These are phyloP conservation scores for Lampropteryx suffumata DNA, from an alignment of 2,888 invertebrate genomes.

Conservation along the genomic window DNA sequence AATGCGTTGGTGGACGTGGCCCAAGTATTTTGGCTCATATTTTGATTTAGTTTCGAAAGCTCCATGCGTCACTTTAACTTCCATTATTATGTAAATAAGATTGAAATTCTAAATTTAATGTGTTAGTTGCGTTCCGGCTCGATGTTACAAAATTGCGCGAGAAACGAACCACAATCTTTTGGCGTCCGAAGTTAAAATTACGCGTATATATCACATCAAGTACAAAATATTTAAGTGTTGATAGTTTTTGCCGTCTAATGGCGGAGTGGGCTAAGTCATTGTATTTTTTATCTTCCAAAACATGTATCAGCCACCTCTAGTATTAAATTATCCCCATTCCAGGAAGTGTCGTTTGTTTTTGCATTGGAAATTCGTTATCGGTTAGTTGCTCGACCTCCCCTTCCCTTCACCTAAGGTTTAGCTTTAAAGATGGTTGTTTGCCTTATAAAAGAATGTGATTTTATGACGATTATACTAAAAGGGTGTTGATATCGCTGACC, in stretches of 20 bases:
- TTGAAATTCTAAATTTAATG: conserved; percentile 53
- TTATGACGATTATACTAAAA: conserved; percentile 79
- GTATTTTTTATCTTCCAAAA: conserved; percentile 49
- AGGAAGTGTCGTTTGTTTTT: conserved; percentile 39
- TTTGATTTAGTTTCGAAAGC: conserved; percentile 45
- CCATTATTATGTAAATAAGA: conserved; percentile 63
- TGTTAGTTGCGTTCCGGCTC: conserved; percentile 33
- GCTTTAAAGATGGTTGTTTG: conserved; percentile 83
- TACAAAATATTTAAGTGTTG: conserved; percentile 71
- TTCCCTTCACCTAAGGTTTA: conserved; percentile 72
- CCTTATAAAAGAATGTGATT: conserved; percentile 82
- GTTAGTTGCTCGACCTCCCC: conserved; percentile 53
- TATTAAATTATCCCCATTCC: conserved; percentile 66
- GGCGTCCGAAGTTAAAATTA: conserved; percentile 62
- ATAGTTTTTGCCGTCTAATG: conserved; percentile 51
- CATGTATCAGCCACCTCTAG: conserved; percentile 53
- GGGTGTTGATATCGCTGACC: conserved; percentile 58
- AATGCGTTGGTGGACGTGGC: too few relatives aligned
- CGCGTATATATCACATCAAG: conserved; percentile 65
- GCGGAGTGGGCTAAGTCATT: conserved; percentile 54
- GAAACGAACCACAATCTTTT: conserved; percentile 62
- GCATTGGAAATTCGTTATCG: conserved; percentile 58
- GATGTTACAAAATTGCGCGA: conserved; percentile 43
- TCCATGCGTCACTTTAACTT: conserved; percentile 48
- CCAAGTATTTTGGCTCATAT: conserved; percentile 60